phyloP scores from a whole-genome alignment of 2,113 vertebrate genomes.

The Coptodon rendalli region DNA sequence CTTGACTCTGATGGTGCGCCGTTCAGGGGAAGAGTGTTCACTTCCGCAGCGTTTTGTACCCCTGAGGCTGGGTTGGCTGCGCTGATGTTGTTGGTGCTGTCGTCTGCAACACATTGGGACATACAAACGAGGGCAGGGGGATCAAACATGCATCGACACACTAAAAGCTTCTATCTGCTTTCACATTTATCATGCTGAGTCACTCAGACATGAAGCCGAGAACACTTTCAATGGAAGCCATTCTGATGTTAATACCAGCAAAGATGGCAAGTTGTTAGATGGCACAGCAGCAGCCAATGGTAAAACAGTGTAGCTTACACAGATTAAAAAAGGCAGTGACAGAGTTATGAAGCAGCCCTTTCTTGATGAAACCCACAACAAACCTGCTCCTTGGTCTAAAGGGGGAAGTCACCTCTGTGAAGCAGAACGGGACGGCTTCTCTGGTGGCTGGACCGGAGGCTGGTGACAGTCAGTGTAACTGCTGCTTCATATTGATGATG shows the following conservation, averaged over 20 bases:
- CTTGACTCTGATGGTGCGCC: slow-evolving; percentile 82
- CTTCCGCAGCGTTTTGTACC: slow-evolving; percentile 94
- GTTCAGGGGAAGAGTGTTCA: slow-evolving; percentile 73
- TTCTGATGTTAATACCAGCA: slow-evolving; percentile 50
- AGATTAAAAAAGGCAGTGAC: slow-evolving; percentile 41
- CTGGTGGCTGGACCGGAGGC: not conserved
- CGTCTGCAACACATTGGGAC: slow-evolving; percentile 82
- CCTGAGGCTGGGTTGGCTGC: slow-evolving; percentile 73
- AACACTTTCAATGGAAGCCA: slow-evolving; percentile 50
- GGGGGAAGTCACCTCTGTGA: not conserved
- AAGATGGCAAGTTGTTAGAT: slow-evolving; percentile 38
- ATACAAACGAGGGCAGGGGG: slow-evolving; percentile 69
- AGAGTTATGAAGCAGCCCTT: slow-evolving; percentile 45
- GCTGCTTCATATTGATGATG: slow-evolving; percentile 10
- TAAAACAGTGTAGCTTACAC: slow-evolving; percentile 30
- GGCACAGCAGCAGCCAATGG: slow-evolving; percentile 40
- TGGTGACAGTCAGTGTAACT: not conserved
- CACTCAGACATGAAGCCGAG: slow-evolving; percentile 32
- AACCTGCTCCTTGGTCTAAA: slow-evolving; percentile 29
- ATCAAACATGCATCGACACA: slow-evolving; percentile 45
- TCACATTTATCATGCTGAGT: slow-evolving; percentile 42
- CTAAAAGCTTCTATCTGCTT: not conserved
- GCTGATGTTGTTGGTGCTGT: slow-evolving; percentile 81
- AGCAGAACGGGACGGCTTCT: not conserved
- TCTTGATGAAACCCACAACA: slow-evolving; percentile 29